These are phyloP conservation scores for Matsumurasca onukii DNA, from an alignment of 1,140 invertebrate genomes.

Conservation along the genomic window DNA sequence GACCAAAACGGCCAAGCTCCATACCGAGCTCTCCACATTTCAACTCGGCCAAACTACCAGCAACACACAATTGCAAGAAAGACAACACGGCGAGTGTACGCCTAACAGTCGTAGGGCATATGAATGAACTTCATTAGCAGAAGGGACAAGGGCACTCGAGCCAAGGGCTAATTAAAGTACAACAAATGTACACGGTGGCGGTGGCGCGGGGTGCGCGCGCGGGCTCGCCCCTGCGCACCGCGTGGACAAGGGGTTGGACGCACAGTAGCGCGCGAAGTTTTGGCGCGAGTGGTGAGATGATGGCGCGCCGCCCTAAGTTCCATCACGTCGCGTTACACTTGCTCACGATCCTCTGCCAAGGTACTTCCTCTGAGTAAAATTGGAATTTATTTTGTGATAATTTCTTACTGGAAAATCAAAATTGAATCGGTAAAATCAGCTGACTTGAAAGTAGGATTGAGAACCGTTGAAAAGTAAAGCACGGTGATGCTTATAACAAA, in stretches of 20 bases:
- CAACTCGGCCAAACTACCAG: no score
- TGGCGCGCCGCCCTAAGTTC: constrained; percentile 2
- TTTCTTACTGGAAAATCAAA: no score
- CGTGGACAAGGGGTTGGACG: neutral
- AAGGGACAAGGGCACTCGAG: constrained; percentile 6
- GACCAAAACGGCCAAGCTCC: no score
- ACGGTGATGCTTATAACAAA: no score
- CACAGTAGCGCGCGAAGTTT: constrained; percentile 18
- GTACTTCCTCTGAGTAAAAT: neutral
- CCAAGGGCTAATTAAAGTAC: constrained; percentile 9
- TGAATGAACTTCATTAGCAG: constrained; percentile 26
- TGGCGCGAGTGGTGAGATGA: constrained; percentile 17
- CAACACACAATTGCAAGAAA: no score
- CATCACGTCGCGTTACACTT: constrained; percentile 11
- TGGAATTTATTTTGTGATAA: no score
- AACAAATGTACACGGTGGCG: constrained; percentile 13
- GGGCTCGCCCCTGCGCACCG: neutral
- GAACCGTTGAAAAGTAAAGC: no score
- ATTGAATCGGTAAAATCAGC: no score
- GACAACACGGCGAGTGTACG: no score
- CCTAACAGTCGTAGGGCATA: neutral
- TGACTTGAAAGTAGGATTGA: no score
- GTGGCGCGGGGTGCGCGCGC: neutral
- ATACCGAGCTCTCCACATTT: no score
- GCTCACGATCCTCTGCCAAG: constrained; percentile 15